Percentiles rank a stretch among this genome's conserved stretches.
phyloP scores from a whole-genome alignment of 2,113 vertebrate species.

The Cyanoliseus patagonus region DNA sequence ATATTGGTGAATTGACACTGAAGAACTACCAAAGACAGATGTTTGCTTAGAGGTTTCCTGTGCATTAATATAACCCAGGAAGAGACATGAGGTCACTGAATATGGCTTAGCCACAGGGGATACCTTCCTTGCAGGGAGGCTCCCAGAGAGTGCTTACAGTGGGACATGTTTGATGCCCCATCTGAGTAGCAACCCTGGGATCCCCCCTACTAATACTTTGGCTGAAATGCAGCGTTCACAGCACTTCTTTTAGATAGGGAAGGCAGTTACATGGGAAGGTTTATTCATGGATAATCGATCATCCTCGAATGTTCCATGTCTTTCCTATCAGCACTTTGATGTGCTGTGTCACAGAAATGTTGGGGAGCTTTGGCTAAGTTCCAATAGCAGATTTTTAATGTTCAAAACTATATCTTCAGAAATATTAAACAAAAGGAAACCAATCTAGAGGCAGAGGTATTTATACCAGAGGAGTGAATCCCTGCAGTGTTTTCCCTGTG shows the following conservation, averaged over 20 bases:
- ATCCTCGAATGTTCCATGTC: not conserved
- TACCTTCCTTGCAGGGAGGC: not conserved
- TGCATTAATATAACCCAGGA: not conserved
- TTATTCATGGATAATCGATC: not conserved
- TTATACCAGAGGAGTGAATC: not conserved
- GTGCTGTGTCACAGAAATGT: not conserved
- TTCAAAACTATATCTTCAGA: not conserved
- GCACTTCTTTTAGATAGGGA: not conserved
- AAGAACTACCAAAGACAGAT: not conserved
- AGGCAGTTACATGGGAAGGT: not conserved
- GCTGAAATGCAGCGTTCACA: not conserved
- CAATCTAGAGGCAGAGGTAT: not conserved
- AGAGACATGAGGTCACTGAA: not conserved
- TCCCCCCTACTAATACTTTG: not conserved
- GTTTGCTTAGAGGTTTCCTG: not conserved
- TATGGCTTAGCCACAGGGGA: not conserved
- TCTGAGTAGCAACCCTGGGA: not conserved
- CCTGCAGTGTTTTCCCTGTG: rapidly evolving
- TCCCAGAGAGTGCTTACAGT: not conserved
- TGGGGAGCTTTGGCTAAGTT: not conserved
- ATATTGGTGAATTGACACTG: not conserved
- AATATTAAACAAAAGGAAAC: not conserved
- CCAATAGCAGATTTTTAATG: not conserved
- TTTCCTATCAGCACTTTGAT: not conserved
- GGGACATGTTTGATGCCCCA: not conserved